A percentile compares a stretch with the other conserved stretches of the same genome.
These are phyloP conservation scores for Holothuria leucospilota DNA, from an alignment of 53 echinoderm and acorn worm species.

Conservation along the genomic window DNA sequence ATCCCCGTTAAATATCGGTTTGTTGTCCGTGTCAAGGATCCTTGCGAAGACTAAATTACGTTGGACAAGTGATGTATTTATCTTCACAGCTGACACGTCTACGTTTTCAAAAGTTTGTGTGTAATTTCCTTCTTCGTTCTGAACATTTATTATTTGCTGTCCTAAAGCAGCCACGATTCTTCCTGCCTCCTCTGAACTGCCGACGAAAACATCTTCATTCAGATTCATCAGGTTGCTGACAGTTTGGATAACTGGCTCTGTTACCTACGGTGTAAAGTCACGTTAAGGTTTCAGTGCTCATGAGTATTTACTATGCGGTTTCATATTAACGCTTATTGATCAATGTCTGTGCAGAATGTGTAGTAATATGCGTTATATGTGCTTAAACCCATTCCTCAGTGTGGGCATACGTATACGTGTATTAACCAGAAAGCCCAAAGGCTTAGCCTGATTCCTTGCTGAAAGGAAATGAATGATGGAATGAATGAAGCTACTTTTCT, in stretches of 20 bases:
- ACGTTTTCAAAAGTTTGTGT: not conserved
- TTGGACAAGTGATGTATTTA: not conserved
- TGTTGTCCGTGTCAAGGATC: not conserved
- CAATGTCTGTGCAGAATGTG: too few relatives aligned
- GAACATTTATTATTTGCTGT: not conserved
- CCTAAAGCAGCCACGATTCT: constrained; percentile 3
- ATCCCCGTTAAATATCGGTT: not conserved
- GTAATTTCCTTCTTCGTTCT: not conserved
- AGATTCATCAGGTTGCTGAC: constrained; percentile 15
- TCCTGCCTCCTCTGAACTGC: not conserved
- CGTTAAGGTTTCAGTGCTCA: too few relatives aligned
- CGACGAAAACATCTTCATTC: not conserved
- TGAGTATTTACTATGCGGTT: too few relatives aligned
- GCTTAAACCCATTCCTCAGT: too few relatives aligned
- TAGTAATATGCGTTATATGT: too few relatives aligned
- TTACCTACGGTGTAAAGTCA: not conserved
- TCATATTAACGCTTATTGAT: too few relatives aligned
- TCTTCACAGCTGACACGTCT: not conserved
- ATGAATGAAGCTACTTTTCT: too few relatives aligned
- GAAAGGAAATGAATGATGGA: too few relatives aligned
- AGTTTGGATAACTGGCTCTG: not conserved
- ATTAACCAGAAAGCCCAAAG: too few relatives aligned
- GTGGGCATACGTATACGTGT: too few relatives aligned
- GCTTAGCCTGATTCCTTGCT: too few relatives aligned
- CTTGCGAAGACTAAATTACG: not conserved